Percentiles rank a stretch among this genome's conserved stretches.
Conservation (phyloP, 2,888 invertebrate genomes). For the Chrysodeixis includens region DNA sequence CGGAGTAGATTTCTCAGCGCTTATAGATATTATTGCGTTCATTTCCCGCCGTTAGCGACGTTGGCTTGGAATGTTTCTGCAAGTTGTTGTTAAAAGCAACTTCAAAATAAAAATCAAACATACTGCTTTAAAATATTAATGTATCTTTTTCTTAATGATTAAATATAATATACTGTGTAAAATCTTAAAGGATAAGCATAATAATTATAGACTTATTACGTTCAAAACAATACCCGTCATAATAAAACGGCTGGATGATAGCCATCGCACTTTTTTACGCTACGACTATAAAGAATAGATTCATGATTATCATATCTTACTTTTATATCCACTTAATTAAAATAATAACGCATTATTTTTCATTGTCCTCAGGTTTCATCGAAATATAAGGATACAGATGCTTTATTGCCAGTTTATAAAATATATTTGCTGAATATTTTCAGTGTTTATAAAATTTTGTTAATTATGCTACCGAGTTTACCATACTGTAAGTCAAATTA, state of each 20-base stretch:
- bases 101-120: no score
- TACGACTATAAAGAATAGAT: background rate
- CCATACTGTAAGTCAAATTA: constrained; percentile 85
- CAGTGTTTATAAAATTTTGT: constrained; percentile 87
- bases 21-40: no score
- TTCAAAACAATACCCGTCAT: background rate
- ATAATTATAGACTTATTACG: no score
- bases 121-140: no score
- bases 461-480: constrained; percentile 88
- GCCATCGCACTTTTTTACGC: background rate
- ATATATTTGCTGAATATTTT: constrained; percentile 88
- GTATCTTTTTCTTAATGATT: no score
- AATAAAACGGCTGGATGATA: background rate
- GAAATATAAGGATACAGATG: constrained; percentile 79
- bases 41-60: no score
- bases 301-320: background rate
- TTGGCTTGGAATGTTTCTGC: no score
- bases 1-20: no score
- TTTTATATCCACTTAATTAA: background rate
- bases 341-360: constrained; percentile 14
- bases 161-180: no score
- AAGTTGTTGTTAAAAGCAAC: no score
- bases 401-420: constrained; percentile 87
- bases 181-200: no score
- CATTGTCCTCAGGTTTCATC: constrained; percentile 76